These are phyloP conservation scores for Camponotus pennsylvanicus DNA, from an alignment of 1,140 invertebrate genomes.

Conservation along the genomic window DNA sequence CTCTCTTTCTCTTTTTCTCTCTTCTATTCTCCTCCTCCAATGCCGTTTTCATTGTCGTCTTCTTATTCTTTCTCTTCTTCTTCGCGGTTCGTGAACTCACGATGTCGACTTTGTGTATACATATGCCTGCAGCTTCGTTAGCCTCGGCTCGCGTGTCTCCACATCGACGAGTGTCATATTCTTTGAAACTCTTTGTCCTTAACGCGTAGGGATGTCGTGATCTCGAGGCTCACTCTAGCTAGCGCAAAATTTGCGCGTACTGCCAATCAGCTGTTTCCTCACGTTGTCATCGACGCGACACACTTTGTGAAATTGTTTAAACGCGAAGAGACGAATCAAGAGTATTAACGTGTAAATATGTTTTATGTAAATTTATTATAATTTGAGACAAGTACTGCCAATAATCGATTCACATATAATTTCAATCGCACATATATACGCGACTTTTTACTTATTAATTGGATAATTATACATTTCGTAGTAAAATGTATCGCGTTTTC, in stretches of 20 bases:
- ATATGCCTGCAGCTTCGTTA: slow-evolving; percentile 74
- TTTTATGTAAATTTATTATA: slow-evolving; percentile 55
- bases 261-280: not conserved
- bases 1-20: not conserved
- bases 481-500: not conserved
- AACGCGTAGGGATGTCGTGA: slow-evolving; percentile 12
- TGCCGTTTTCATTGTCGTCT: slow-evolving; percentile 29
- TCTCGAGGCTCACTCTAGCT: slow-evolving; percentile 1
- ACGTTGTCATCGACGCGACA: not conserved
- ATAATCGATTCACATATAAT: slow-evolving; percentile 1
- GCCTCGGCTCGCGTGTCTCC: slow-evolving; percentile 65
- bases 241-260: not conserved
- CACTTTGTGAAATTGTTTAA: not conserved
- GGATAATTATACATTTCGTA: slow-evolving; percentile 15
- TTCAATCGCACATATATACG: not conserved
- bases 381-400: not conserved
- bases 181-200: slow-evolving; percentile 19
- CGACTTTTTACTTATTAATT: slow-evolving; percentile 30
- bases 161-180: slow-evolving; percentile 70
- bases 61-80: slow-evolving; percentile 41
- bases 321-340: not conserved
- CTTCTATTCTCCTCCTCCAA: slow-evolving; percentile 36
- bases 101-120: slow-evolving; percentile 72
- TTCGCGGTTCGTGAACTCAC: slow-evolving; percentile 73
- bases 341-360: not conserved